A percentile compares a stretch with the other conserved stretches of the same genome.
phyloP scores from a whole-genome alignment of 2,797 vertebrate genomes.

The Pagetopsis macropterus region DNA sequence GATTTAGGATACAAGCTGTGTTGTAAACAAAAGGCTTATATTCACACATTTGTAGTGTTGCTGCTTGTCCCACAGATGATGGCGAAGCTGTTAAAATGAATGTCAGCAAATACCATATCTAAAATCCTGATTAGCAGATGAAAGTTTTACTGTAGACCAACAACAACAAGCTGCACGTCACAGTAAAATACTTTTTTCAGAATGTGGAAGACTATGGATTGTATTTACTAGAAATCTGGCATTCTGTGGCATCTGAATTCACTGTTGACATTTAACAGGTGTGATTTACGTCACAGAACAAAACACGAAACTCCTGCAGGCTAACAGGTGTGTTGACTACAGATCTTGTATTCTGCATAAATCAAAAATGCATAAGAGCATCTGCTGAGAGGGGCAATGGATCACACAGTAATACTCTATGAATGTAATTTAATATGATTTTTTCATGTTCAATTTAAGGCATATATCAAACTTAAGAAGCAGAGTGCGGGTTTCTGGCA shows the following conservation, averaged over 20 bases:
- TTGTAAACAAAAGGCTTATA: background rate
- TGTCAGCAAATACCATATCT: background rate
- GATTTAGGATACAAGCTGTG: background rate
- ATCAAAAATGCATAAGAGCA: constrained; percentile 21
- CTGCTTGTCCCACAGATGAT: background rate
- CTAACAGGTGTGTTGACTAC: constrained; percentile 16
- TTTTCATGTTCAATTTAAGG: constrained; percentile 9
- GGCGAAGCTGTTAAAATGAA: background rate
- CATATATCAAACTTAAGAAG: background rate
- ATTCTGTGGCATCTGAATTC: constrained; percentile 1
- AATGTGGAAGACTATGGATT: background rate
- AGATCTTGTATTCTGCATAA: constrained; percentile 4
- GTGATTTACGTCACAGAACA: constrained; percentile 30
- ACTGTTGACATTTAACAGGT: constrained; percentile 14
- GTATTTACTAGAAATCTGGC: background rate
- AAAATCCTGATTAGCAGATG: background rate
- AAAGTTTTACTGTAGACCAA: constrained; percentile 3
- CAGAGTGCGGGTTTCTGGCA: too few species aligned
- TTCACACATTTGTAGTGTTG: background rate
- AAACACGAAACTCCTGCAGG: constrained; percentile 21
- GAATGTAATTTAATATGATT: background rate
- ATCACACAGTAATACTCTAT: constrained; percentile 4
- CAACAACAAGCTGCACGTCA: constrained; percentile 4
- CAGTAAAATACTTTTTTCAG: constrained; percentile 1
- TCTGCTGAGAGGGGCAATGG: background rate